Evolutionary conservation across 2,888 invertebrate genomes (phyloP).

Genomic region (Myathropa florea): DNA sequence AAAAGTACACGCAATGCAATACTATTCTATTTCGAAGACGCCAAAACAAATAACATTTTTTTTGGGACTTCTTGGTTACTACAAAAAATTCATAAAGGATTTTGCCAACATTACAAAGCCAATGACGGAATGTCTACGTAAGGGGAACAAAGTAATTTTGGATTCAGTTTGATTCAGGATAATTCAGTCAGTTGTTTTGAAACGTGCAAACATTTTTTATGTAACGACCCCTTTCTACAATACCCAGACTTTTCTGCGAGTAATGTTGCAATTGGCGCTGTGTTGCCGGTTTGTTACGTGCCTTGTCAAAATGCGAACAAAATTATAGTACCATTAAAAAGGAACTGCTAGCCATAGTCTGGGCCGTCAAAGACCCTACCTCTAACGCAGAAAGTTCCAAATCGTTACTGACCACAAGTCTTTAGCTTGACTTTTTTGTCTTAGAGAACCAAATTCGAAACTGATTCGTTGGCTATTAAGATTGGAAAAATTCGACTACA

Average conservation of each 20-base stretch:
- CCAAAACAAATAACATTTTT: neutral
- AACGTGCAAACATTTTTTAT: no score
- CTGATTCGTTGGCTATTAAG: conserved; percentile 76
- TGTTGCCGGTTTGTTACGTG: conserved; percentile 51
- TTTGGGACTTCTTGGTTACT: conserved; percentile 40
- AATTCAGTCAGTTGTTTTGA: no score
- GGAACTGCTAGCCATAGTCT: conserved; percentile 74
- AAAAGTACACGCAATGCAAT: no score
- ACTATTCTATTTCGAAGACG: no score
- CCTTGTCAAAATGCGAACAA: conserved; percentile 65
- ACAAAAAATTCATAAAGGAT: no score
- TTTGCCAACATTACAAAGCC: no score
- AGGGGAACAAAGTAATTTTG: no score
- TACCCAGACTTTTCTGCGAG: no score
- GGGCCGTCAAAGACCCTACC: conserved; percentile 72
- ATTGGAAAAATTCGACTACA: conserved; percentile 74
- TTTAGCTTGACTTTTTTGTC: conserved; percentile 75
- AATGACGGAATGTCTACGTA: no score
- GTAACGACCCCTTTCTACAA: conserved; percentile 50
- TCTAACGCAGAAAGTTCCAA: conserved; percentile 75
- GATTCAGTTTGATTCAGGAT: no score
- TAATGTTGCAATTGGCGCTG: no score
- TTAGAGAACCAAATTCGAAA: conserved; percentile 77
- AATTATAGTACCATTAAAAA: conserved; percentile 75
- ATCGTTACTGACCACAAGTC: conserved; percentile 79